phyloP scores from a whole-genome alignment of 2,888 invertebrate species.

The Agrochola litura region DNA sequence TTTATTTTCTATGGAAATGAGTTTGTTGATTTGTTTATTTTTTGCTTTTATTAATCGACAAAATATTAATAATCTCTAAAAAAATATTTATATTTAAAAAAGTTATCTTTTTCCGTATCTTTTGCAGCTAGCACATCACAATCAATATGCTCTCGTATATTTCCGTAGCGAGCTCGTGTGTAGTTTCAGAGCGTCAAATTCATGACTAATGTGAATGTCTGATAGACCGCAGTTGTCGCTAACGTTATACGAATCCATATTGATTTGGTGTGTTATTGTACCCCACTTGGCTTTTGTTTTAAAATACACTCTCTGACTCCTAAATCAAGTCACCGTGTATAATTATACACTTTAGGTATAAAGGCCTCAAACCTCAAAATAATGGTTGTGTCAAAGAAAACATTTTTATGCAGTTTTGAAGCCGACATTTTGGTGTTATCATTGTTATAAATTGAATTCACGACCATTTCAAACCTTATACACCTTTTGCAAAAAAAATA shows the following conservation, averaged over 20 bases:
- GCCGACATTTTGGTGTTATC: too few species aligned
- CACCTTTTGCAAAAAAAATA: too few species aligned
- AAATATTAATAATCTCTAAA: not conserved
- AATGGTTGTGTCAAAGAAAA: too few species aligned
- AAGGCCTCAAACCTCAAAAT: too few species aligned
- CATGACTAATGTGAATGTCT: slow-evolving; percentile 87
- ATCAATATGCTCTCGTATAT: slow-evolving; percentile 49
- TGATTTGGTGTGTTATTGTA: slow-evolving; percentile 53
- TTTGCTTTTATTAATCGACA: not conserved
- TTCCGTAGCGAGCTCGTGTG: slow-evolving; percentile 68
- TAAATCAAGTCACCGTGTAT: too few species aligned
- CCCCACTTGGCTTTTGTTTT: not conserved
- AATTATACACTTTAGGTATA: too few species aligned
- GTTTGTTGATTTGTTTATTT: not conserved
- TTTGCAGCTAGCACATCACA: slow-evolving; percentile 7
- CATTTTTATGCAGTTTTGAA: too few species aligned
- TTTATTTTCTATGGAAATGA: not conserved
- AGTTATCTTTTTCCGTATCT: not conserved
- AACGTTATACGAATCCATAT: slow-evolving; percentile 64
- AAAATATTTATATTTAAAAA: not conserved
- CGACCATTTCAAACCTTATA: too few species aligned
- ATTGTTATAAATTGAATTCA: too few species aligned
- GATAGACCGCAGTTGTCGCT: slow-evolving; percentile 79
- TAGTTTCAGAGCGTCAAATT: slow-evolving; percentile 88
- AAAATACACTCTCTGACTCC: too few species aligned